A percentile compares a stretch with the other conserved stretches of the same genome.
Conservation (phyloP, 2,797 vertebrate species). For the Loris lydekkerianus region DNA sequence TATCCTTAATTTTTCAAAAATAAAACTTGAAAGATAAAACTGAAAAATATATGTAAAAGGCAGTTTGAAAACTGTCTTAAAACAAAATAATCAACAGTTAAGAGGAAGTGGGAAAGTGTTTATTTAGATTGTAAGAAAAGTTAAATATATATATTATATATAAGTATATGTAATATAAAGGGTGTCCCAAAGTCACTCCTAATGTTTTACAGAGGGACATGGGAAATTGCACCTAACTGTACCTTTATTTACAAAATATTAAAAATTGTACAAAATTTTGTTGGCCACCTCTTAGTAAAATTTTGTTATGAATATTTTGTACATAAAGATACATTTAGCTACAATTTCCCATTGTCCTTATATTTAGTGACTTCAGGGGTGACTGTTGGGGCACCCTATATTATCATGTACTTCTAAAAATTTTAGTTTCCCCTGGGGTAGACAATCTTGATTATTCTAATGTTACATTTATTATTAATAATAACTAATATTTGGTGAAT, state of each 20-base stretch:
- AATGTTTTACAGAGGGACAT: too few relatives aligned
- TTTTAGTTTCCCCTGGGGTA: conserved; percentile 19
- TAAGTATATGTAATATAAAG: background rate
- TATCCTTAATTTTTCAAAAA: conserved; percentile 46
- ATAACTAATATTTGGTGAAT: background rate
- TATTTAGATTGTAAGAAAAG: background rate
- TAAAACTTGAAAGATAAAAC: background rate
- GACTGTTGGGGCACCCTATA: too few relatives aligned
- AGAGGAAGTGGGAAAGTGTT: conserved; percentile 1
- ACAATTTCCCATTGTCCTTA: too few relatives aligned
- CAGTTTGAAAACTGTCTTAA: conserved; percentile 40
- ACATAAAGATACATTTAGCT: too few relatives aligned
- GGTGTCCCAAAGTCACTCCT: too few relatives aligned
- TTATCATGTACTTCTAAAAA: background rate
- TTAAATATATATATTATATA: background rate
- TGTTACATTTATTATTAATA: background rate
- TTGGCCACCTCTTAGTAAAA: too few relatives aligned
- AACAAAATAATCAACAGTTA: background rate
- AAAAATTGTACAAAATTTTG: too few relatives aligned
- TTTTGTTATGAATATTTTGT: too few relatives aligned
- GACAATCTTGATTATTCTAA: conserved; percentile 1
- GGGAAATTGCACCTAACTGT: too few relatives aligned
- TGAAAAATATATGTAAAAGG: background rate
- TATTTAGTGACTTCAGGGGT: too few relatives aligned
- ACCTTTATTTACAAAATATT: too few relatives aligned